These are phyloP conservation scores for Phlogophora meticulosa DNA, from an alignment of 2,888 invertebrate species.

Conservation along the genomic window DNA sequence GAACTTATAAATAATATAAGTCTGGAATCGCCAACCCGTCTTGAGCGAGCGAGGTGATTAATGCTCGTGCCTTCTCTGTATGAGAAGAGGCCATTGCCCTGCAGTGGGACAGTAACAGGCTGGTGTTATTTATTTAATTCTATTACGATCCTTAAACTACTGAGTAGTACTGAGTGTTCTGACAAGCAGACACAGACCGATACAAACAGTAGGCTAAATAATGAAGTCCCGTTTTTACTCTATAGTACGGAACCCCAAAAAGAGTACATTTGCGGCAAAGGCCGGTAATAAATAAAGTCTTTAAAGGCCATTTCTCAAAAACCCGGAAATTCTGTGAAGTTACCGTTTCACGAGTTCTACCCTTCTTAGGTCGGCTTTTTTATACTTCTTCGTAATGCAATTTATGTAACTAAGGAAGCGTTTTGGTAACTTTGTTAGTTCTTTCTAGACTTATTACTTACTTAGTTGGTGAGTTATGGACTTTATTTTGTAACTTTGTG, in stretches of 20 bases:
- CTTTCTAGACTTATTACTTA: conserved; percentile 13
- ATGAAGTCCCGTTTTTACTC: background rate
- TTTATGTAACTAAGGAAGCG: conserved; percentile 11
- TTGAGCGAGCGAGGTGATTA: no score
- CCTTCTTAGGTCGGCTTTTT: conserved; percentile 33
- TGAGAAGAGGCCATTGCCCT: no score
- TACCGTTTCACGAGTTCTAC: conserved; percentile 43
- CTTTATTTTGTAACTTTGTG: background rate
- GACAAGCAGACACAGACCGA: no score
- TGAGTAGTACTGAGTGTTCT: no score
- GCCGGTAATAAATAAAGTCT: conserved; percentile 61
- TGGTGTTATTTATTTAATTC: no score
- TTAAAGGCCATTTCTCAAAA: conserved; percentile 59
- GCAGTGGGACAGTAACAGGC: no score
- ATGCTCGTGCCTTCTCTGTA: no score
- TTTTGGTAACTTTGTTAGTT: conserved; percentile 21
- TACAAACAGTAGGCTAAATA: background rate
- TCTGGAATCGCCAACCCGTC: no score
- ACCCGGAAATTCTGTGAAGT: conserved; percentile 52
- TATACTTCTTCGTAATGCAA: conserved; percentile 30
- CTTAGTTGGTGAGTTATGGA: conserved; percentile 21
- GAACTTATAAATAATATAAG: no score
- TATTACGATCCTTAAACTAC: no score
- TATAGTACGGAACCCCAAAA: conserved; percentile 1
- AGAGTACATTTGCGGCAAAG: conserved; percentile 41